Evolutionary conservation across 2,797 vertebrate genomes (phyloP).

Genomic region (Antrozous pallidus): DNA sequence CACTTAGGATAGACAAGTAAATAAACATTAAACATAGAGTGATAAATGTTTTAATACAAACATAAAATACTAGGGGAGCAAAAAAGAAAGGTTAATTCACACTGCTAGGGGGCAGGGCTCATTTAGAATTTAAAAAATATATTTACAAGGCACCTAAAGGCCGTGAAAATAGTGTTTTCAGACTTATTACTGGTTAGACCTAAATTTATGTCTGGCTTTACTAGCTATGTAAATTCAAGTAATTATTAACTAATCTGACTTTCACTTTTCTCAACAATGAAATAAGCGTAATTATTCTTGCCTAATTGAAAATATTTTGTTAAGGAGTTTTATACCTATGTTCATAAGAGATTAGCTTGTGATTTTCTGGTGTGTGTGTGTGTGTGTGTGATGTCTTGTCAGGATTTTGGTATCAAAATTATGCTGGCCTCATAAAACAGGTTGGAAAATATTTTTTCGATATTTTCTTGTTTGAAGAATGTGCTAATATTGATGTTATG

Average conservation of each 20-base stretch:
- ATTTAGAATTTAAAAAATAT: not conserved
- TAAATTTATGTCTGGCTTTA: not conserved
- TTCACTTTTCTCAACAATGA: not conserved
- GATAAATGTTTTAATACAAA: not conserved
- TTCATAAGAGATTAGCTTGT: not conserved
- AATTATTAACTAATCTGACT: not conserved
- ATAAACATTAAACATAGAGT: not conserved
- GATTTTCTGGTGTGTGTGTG: not conserved
- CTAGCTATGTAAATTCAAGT: not conserved
- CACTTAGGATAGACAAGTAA: not conserved
- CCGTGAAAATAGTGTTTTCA: not conserved
- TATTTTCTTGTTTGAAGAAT: not conserved
- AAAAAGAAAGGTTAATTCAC: not conserved
- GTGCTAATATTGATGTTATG: not conserved
- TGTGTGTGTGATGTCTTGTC: not conserved
- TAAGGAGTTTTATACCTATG: not conserved
- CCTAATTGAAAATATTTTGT: not conserved
- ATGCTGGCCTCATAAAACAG: not conserved
- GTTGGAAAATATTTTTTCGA: not conserved
- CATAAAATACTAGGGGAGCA: not conserved
- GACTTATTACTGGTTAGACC: not conserved
- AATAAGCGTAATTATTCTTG: not conserved
- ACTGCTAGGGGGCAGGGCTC: not conserved
- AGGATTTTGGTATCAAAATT: not conserved
- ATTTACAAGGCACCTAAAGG: not conserved